Evolutionary conservation across 2,797 vertebrate genomes (phyloP).

Genomic region (Heterohyrax brucei): DNA sequence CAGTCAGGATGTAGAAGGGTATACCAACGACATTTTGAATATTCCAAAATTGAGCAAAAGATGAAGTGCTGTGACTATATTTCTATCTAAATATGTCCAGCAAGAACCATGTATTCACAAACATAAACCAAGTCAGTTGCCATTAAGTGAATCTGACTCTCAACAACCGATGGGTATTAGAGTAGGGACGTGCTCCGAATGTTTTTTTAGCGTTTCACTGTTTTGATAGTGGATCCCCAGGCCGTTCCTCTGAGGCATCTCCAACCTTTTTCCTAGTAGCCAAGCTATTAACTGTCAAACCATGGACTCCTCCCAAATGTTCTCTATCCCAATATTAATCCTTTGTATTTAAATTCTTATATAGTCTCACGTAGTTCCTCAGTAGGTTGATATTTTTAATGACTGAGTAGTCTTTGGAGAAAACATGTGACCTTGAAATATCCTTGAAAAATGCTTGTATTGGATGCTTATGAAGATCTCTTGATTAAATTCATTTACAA

Average conservation of each 20-base stretch:
- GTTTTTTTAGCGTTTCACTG: too few relatives aligned
- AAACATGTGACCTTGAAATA: not conserved
- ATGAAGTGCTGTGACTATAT: not conserved
- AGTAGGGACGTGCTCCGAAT: too few relatives aligned
- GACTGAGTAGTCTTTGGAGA: not conserved
- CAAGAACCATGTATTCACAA: not conserved
- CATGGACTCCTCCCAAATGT: too few relatives aligned
- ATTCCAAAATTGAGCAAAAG: constrained; percentile 2
- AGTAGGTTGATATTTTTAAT: constrained; percentile 5
- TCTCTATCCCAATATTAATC: not conserved
- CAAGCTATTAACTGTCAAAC: too few relatives aligned
- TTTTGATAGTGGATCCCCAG: too few relatives aligned
- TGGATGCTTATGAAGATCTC: not conserved
- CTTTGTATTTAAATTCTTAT: not conserved
- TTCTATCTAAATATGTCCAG: constrained; percentile 11
- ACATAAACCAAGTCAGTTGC: not conserved
- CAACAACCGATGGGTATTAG: too few relatives aligned
- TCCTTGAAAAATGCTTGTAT: constrained; percentile 12
- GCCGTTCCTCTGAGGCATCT: too few relatives aligned
- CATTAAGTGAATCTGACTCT: too few relatives aligned
- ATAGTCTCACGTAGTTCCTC: not conserved
- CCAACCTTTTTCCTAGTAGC: too few relatives aligned
- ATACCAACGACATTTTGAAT: not conserved
- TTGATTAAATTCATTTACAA: constrained; percentile 2
- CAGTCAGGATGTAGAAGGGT: not conserved